These are phyloP conservation scores for Neolamprologus kungweensis DNA, from an alignment of 2,113 vertebrate species.

Conservation along the genomic window DNA sequence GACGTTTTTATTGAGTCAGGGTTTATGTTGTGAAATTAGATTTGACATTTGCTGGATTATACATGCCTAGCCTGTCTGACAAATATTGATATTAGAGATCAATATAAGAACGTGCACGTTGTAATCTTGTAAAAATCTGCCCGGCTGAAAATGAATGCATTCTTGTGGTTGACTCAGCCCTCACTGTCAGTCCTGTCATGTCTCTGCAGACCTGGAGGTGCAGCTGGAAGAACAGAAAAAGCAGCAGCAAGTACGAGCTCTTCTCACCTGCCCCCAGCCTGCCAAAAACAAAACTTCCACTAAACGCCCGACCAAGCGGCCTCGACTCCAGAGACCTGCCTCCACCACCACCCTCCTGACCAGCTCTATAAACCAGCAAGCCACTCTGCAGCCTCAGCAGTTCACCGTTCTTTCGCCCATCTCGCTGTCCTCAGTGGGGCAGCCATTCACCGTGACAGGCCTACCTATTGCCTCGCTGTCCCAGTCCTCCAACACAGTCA, in stretches of 20 bases:
- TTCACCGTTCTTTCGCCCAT: conserved; percentile 72
- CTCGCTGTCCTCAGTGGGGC: conserved; percentile 63
- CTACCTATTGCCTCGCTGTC: conserved; percentile 81
- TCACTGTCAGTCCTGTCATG: background rate
- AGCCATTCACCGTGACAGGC: conserved; percentile 83
- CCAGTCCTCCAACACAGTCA: conserved; percentile 69
- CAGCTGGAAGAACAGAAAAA: conserved; percentile 92
- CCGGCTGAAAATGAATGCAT: background rate
- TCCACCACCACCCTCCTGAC: conserved; percentile 84
- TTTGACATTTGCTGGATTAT: background rate
- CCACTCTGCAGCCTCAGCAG: conserved; percentile 63
- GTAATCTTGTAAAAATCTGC: background rate
- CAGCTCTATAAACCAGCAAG: conserved; percentile 73
- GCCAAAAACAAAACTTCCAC: conserved; percentile 81
- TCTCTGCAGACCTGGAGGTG: conserved; percentile 78
- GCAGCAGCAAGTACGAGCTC: conserved; percentile 76
- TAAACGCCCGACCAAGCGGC: conserved; percentile 79
- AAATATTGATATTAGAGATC: background rate
- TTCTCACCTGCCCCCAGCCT: conserved; percentile 76
- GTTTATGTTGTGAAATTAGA: background rate
- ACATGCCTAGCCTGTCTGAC: background rate
- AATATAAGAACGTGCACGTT: background rate
- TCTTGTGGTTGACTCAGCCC: background rate
- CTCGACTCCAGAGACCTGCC: conserved; percentile 86
- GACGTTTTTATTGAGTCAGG: background rate